These are phyloP conservation scores for Ametastegia equiseti DNA, from an alignment of 2,888 invertebrate species.

Conservation along the genomic window DNA sequence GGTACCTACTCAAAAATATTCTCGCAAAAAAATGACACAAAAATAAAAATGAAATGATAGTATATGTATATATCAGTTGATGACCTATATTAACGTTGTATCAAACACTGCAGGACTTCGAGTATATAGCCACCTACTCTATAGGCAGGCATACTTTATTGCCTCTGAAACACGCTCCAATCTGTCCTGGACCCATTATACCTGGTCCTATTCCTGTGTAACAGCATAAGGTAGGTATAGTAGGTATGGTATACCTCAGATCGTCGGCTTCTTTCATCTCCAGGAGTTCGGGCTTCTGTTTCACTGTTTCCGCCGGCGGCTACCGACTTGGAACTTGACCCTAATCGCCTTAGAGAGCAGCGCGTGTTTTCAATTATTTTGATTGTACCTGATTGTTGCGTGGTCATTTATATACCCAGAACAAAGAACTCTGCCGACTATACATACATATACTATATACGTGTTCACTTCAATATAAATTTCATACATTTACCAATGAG, in stretches of 20 bases:
- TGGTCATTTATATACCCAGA: conserved; percentile 48
- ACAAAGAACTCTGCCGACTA: conserved; percentile 44
- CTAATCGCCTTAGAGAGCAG: conserved; percentile 66
- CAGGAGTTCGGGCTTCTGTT: conserved; percentile 70
- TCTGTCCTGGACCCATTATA: conserved; percentile 68
- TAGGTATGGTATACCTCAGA: conserved; percentile 60
- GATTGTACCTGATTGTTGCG: conserved; percentile 51
- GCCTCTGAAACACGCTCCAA: conserved; percentile 62
- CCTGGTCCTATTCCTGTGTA: conserved; percentile 59
- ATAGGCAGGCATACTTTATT: conserved; percentile 56
- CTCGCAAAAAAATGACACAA: background rate
- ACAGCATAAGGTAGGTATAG: conserved; percentile 12
- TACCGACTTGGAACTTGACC: conserved; percentile 71
- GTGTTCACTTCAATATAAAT: conserved; percentile 6
- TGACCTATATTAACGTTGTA: conserved; percentile 21
- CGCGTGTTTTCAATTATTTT: conserved; percentile 52
- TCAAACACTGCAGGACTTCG: background rate
- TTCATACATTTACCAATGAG: background rate
- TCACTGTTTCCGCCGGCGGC: conserved; percentile 71
- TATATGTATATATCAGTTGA: too few relatives aligned
- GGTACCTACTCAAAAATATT: background rate
- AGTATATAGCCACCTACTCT: conserved; percentile 6
- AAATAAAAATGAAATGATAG: conserved; percentile 7
- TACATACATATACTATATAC: too few relatives aligned
- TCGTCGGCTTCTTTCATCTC: conserved; percentile 70